These are phyloP conservation scores for Anoncus sp. DNA, from an alignment of 2,888 invertebrate species.

Conservation along the genomic window DNA sequence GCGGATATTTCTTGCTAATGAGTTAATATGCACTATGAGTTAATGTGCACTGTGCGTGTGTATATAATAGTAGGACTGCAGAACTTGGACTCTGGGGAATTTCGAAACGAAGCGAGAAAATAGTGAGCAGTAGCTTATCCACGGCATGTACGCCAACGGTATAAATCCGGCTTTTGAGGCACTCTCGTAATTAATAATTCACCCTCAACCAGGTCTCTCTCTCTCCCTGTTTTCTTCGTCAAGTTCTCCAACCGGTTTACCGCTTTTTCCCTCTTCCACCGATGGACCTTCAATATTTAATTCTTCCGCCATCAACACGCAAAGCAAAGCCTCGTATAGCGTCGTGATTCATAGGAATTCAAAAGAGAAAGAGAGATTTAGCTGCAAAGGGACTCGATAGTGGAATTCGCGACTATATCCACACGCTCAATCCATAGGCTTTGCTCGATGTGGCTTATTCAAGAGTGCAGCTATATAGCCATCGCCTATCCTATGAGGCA, in stretches of 20 bases:
- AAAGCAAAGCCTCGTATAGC: slow-evolving; percentile 2
- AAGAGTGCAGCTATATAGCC: too few species aligned
- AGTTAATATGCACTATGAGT: background rate
- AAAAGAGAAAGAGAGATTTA: slow-evolving; percentile 1
- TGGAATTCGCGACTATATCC: slow-evolving; percentile 23
- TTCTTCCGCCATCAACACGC: background rate
- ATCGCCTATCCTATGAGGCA: background rate
- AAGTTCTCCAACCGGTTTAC: slow-evolving; percentile 23
- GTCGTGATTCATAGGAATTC: slow-evolving; percentile 22
- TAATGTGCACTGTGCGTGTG: background rate
- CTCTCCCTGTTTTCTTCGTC: background rate
- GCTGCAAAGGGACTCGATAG: slow-evolving; percentile 17
- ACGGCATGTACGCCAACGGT: background rate
- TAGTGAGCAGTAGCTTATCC: background rate
- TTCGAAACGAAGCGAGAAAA: background rate
- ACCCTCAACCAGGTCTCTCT: background rate
- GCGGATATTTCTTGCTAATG: too few species aligned
- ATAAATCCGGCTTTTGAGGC: slow-evolving; percentile 19
- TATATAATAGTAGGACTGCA: background rate
- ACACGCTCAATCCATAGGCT: background rate
- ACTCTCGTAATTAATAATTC: slow-evolving; percentile 43
- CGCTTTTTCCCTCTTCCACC: background rate
- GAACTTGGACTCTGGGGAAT: background rate
- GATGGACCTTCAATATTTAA: slow-evolving; percentile 30
- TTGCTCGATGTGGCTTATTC: background rate